Conservation (phyloP, 2,113 vertebrate species). For the Enhydra lutris region DNA sequence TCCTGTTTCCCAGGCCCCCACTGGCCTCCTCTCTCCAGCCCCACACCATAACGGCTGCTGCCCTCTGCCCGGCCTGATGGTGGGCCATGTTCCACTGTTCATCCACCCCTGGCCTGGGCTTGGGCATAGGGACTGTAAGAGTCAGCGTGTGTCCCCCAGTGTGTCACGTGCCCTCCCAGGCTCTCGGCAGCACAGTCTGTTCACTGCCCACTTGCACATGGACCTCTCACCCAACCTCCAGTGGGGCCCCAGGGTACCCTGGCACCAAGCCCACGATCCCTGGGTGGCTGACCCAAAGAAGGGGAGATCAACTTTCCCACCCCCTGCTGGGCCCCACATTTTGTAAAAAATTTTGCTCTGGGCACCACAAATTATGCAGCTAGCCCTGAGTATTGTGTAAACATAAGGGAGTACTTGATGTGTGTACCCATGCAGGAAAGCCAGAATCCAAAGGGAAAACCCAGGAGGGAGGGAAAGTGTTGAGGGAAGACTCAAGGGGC, state of each 20-base stretch:
- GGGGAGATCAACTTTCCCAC: background rate
- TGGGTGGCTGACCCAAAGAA: background rate
- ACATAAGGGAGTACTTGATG: background rate
- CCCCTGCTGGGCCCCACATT: background rate
- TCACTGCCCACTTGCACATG: background rate
- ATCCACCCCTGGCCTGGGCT: background rate
- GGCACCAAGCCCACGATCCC: background rate
- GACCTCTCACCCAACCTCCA: background rate
- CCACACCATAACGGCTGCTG: accelerated
- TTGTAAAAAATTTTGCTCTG: background rate
- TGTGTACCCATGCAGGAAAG: background rate
- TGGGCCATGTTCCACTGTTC: background rate
- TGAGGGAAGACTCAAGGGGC: background rate
- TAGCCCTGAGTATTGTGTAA: background rate
- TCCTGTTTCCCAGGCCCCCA: background rate
- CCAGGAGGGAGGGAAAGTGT: background rate
- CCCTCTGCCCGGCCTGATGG: background rate
- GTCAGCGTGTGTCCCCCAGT: background rate
- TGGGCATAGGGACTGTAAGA: background rate
- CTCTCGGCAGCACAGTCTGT: background rate
- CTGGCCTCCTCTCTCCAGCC: background rate
- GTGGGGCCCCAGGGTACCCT: background rate
- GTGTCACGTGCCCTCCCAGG: background rate
- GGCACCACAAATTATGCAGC: background rate
- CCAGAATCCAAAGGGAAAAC: background rate